Percentiles rank a stretch among this genome's conserved stretches.
phyloP scores from a whole-genome alignment of 2,888 invertebrate genomes.

The Prenolepis imparis region DNA sequence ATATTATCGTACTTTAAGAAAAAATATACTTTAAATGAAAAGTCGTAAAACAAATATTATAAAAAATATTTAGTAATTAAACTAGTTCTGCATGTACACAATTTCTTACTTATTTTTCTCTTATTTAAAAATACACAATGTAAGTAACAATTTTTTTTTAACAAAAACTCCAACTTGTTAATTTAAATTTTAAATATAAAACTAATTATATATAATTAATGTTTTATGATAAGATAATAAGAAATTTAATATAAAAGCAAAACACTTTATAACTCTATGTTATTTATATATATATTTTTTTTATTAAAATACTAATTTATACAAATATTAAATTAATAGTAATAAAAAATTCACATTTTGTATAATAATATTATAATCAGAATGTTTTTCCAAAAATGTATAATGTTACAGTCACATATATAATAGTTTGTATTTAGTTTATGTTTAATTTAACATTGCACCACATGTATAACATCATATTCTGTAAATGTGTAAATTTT shows the following conservation, averaged over 20 bases:
- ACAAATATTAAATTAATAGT: neutral
- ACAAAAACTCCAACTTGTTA: neutral
- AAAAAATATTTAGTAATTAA: neutral
- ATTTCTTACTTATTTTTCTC: neutral
- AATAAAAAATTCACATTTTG: neutral
- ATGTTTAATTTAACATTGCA: neutral
- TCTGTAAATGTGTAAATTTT: neutral
- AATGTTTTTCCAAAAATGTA: neutral
- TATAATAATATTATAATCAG: neutral
- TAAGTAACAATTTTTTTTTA: neutral
- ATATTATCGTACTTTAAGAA: neutral
- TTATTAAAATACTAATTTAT: neutral
- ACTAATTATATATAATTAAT: too few species aligned
- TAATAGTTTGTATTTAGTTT: too few species aligned
- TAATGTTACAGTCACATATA: too few species aligned
- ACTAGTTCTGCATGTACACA: neutral
- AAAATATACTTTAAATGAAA: neutral
- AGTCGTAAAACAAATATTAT: neutral
- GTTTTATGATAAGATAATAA: too few species aligned
- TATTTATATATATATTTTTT: too few species aligned
- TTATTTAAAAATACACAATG: neutral
- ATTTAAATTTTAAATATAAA: neutral
- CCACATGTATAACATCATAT: neutral
- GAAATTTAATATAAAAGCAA: too few species aligned
- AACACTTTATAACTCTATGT: too few species aligned